Conservation (phyloP, 2,888 invertebrate genomes). For the Drosophila putrida region DNA sequence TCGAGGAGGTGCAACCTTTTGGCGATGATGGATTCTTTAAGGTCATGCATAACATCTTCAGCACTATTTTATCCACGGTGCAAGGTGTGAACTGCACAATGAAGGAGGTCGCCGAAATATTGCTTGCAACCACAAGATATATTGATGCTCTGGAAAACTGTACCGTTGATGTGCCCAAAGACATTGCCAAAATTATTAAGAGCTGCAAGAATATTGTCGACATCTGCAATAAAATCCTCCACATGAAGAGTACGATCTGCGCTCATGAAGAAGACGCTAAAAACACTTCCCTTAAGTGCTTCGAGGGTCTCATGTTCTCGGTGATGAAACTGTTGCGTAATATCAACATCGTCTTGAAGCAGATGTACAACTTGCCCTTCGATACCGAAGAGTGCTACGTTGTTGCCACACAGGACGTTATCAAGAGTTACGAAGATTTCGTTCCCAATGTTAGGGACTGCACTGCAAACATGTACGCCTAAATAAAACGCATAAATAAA, state of each 20-base stretch:
- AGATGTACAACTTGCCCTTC: constrained; percentile 30
- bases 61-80: constrained; percentile 29
- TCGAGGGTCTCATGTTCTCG: constrained; percentile 5
- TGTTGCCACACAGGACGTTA: constrained; percentile 32
- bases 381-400: constrained; percentile 41
- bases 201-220: constrained; percentile 27
- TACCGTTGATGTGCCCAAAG: constrained; percentile 32
- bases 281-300: constrained; percentile 13
- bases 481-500: too few relatives aligned
- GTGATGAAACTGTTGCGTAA: constrained; percentile 22
- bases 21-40: constrained; percentile 18
- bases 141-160: constrained; percentile 26
- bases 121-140: constrained; percentile 32
- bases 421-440: constrained; percentile 20
- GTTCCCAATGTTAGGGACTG: constrained; percentile 25
- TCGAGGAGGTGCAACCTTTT: constrained; percentile 19
- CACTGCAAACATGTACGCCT: too few relatives aligned
- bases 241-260: constrained; percentile 33
- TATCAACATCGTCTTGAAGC: constrained; percentile 14
- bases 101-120: constrained; percentile 18
- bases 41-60: constrained; percentile 8
- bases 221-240: constrained; percentile 35
- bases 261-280: constrained; percentile 2
- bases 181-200: constrained; percentile 41
- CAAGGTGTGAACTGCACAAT: constrained; percentile 41